phyloP scores from a whole-genome alignment of 2,113 vertebrate genomes.

The Phalacrocorax pelagicus region DNA sequence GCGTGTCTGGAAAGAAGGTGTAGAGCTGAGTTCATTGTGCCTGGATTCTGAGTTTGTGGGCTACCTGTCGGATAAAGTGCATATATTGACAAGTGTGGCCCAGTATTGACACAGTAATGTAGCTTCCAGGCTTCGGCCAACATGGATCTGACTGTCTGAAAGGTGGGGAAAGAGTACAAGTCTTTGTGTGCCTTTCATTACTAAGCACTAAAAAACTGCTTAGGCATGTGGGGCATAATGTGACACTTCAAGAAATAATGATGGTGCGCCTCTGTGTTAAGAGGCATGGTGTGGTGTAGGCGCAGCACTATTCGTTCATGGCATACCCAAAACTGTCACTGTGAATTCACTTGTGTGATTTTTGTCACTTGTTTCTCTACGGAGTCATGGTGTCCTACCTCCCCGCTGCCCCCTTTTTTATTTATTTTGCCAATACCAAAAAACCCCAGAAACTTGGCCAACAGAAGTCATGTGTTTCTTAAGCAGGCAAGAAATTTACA shows the following conservation, averaged over 20 bases:
- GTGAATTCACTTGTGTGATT: neutral
- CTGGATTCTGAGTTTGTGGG: neutral
- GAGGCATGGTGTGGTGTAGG: too few species aligned
- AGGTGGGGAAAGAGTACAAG: neutral
- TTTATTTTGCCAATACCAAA: neutral
- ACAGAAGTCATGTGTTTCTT: neutral
- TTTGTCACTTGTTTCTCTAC: neutral
- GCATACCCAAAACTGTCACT: rapidly evolving
- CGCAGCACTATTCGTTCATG: neutral
- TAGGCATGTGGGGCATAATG: rapidly evolving
- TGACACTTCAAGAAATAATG: neutral
- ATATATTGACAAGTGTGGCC: rapidly evolving
- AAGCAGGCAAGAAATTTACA: neutral
- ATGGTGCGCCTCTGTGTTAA: neutral
- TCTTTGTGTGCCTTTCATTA: neutral
- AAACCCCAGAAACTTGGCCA: neutral
- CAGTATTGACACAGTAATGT: neutral
- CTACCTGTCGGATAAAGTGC: neutral
- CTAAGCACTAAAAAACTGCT: neutral
- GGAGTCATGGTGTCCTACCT: neutral
- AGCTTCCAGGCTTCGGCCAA: neutral
- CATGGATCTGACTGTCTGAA: neutral
- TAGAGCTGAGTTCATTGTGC: neutral
- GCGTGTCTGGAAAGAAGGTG: neutral
- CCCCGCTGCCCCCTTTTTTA: rapidly evolving